Evolutionary conservation across 2,888 invertebrate genomes (phyloP).

Genomic region (Heliconius sara): DNA sequence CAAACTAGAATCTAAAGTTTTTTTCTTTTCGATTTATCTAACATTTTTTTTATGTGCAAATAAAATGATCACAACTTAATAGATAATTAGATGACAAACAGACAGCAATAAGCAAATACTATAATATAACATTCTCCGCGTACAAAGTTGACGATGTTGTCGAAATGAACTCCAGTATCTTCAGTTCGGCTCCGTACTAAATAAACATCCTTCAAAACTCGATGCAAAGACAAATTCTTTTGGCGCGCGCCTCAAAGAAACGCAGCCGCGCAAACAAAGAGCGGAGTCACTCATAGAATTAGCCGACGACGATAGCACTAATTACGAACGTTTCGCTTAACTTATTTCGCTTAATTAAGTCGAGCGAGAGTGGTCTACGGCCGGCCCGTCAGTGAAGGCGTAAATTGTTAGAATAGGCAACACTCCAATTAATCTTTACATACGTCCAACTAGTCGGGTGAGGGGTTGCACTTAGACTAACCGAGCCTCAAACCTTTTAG

Average conservation of each 20-base stretch:
- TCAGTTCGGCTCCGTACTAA: constrained; percentile 64
- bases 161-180: constrained; percentile 51
- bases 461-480: constrained; percentile 75
- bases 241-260: constrained; percentile 80
- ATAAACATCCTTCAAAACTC: constrained; percentile 80
- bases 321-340: constrained; percentile 83
- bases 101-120: constrained; percentile 22
- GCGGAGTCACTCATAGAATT: constrained; percentile 76
- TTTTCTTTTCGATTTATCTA: neutral
- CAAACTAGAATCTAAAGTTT: constrained; percentile 33
- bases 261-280: constrained; percentile 74
- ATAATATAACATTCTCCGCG: constrained; percentile 10
- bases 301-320: constrained; percentile 81
- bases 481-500: constrained; percentile 68
- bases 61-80: neutral
- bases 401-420: constrained; percentile 80
- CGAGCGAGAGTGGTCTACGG: constrained; percentile 82
- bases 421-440: constrained; percentile 85
- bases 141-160: constrained; percentile 32
- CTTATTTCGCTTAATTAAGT: constrained; percentile 84
- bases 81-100: constrained; percentile 3
- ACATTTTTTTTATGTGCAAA: neutral
- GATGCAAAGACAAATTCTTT: constrained; percentile 82
- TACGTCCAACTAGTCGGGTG: constrained; percentile 79
- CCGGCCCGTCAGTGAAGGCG: constrained; percentile 77